Percentiles rank a stretch among this genome's conserved stretches.
Evolutionary conservation across 2,113 vertebrate species (phyloP).

Genomic region (Oceanites oceanicus): DNA sequence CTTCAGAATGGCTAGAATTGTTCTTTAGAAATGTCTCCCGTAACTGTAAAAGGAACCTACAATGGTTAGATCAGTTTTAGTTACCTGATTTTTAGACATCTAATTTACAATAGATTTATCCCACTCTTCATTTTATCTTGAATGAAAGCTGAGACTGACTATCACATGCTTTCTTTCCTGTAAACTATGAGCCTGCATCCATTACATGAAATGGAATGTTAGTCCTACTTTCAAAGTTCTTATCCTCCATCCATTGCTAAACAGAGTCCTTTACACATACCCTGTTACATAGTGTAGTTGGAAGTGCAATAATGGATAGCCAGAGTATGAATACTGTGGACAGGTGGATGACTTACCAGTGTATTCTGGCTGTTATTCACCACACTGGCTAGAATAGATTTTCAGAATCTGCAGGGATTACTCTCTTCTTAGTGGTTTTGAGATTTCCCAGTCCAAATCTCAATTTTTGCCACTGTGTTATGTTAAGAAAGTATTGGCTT

Average conservation of each 20-base stretch:
- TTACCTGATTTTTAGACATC: not conserved
- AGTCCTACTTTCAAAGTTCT: not conserved
- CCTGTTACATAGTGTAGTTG: not conserved
- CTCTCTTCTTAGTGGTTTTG: not conserved
- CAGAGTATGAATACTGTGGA: not conserved
- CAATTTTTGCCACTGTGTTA: not conserved
- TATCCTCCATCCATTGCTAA: not conserved
- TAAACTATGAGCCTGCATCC: not conserved
- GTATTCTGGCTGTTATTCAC: not conserved
- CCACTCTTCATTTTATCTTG: not conserved
- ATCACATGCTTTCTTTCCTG: not conserved
- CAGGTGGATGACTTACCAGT: not conserved
- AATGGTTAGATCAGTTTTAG: not conserved
- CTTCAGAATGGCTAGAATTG: not conserved
- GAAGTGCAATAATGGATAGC: not conserved
- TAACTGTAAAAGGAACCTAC: not conserved
- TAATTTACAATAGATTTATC: not conserved
- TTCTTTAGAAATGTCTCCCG: not conserved
- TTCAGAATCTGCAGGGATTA: not conserved
- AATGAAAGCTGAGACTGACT: not conserved
- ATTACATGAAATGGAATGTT: not conserved
- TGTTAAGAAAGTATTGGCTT: not conserved
- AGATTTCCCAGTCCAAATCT: not conserved
- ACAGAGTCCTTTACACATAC: not conserved
- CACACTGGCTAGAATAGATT: not conserved